Conservation (phyloP, 2,113 vertebrate genomes). For the Zosterops hypoxanthus region DNA sequence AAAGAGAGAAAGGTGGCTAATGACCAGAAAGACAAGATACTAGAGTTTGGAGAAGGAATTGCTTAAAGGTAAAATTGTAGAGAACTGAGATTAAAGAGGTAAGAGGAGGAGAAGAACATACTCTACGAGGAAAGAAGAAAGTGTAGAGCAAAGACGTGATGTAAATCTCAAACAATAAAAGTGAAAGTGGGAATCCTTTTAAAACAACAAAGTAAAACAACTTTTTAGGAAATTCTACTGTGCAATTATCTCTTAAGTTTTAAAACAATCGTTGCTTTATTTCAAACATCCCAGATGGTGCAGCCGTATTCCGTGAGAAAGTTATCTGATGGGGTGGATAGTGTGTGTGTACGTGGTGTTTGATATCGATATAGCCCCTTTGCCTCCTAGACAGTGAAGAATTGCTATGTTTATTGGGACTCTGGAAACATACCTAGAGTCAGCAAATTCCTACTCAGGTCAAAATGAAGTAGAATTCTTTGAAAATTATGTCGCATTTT, state of each 20-base stretch:
- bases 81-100: neutral
- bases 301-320: neutral
- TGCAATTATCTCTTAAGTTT: neutral
- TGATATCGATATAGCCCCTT: neutral
- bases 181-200: neutral
- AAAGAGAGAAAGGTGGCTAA: neutral
- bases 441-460: neutral
- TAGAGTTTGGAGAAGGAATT: neutral
- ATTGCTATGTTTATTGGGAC: neutral
- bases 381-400: neutral
- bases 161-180: neutral
- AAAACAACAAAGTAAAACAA: neutral
- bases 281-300: neutral
- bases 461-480: neutral
- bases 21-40: neutral
- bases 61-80: neutral
- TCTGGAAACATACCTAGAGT: neutral
- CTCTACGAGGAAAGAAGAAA: neutral
- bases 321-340: fast-evolving
- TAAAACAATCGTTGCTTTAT: neutral
- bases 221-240: neutral
- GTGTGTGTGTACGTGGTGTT: neutral
- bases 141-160: neutral
- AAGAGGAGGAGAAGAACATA: neutral
- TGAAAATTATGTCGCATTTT: neutral